A percentile compares a stretch with the other conserved stretches of the same genome.
Conservation (phyloP, 2,888 invertebrate genomes). For the Catocala nupta region DNA sequence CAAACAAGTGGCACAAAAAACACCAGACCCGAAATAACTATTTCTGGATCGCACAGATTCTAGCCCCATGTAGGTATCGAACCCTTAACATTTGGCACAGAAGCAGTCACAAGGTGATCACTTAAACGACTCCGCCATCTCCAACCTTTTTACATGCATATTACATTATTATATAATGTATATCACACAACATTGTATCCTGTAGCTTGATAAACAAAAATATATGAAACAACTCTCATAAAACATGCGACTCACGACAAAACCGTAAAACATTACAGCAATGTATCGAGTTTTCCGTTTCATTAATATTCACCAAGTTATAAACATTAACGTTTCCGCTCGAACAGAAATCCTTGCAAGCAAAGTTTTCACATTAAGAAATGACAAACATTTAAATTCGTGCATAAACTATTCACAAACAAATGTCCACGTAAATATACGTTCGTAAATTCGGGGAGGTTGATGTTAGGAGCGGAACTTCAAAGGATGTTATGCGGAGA, state of each 20-base stretch:
- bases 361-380: conserved; percentile 53
- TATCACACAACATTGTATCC: too few species aligned
- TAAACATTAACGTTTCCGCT: conserved; percentile 49
- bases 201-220: conserved; percentile 5
- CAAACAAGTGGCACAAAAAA: too few species aligned
- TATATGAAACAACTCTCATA: conserved; percentile 14
- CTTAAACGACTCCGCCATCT: too few species aligned
- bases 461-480: conserved; percentile 54
- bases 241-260: conserved; percentile 25
- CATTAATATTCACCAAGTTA: conserved; percentile 51
- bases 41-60: too few species aligned
- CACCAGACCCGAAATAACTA: too few species aligned
- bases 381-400: conserved; percentile 48
- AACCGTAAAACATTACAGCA: conserved; percentile 31
- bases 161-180: too few species aligned
- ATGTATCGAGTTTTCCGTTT: conserved; percentile 48
- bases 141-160: too few species aligned
- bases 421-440: conserved; percentile 51
- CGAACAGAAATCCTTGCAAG: conserved; percentile 41
- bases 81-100: too few species aligned
- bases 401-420: conserved; percentile 55
- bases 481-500: conserved; percentile 61
- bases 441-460: conserved; percentile 49
- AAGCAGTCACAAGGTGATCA: too few species aligned
- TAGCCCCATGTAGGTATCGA: too few species aligned